Evolutionary conservation across 1,140 invertebrate species (phyloP).

Genomic region (Drosophila micromelanica): DNA sequence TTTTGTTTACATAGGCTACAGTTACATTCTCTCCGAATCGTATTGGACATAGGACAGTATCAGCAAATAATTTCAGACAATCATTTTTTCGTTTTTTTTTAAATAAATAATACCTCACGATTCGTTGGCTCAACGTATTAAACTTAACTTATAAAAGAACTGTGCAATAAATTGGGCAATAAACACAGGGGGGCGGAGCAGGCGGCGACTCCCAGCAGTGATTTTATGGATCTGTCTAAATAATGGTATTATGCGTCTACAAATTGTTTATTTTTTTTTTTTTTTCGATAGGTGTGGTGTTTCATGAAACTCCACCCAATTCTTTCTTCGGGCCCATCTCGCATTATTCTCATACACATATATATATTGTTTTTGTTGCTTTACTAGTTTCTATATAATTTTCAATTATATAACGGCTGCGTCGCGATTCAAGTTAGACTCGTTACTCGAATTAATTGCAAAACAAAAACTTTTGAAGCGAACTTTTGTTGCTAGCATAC

Average conservation of each 20-base stretch:
- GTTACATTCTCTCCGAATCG: conserved; percentile 52
- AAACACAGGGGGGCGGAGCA: conserved; percentile 33
- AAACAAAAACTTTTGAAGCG: conserved; percentile 66
- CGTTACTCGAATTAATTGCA: conserved; percentile 57
- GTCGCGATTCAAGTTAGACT: conserved; percentile 68
- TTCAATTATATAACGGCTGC: conserved; percentile 62
- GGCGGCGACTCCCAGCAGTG: conserved; percentile 11
- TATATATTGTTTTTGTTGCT: conserved; percentile 23
- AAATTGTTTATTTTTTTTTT: background rate
- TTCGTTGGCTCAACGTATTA: conserved; percentile 76
- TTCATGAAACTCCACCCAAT: background rate
- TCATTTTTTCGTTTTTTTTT: conserved; percentile 46
- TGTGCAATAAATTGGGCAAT: conserved; percentile 67
- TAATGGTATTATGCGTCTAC: conserved; percentile 52
- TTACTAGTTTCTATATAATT: conserved; percentile 68
- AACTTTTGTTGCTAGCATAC: conserved; percentile 58
- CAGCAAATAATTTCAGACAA: conserved; percentile 78
- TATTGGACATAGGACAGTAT: conserved; percentile 53
- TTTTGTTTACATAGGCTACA: conserved; percentile 58
- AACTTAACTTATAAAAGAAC: conserved; percentile 79
- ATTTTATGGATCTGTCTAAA: conserved; percentile 24
- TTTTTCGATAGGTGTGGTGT: background rate
- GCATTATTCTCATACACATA: conserved; percentile 1
- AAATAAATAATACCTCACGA: conserved; percentile 79
- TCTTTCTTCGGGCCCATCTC: conserved; percentile 26